Percentiles rank a stretch among this genome's conserved stretches.
Evolutionary conservation across 2,888 invertebrate genomes (phyloP).

Genomic region (Andrena trimmerana): DNA sequence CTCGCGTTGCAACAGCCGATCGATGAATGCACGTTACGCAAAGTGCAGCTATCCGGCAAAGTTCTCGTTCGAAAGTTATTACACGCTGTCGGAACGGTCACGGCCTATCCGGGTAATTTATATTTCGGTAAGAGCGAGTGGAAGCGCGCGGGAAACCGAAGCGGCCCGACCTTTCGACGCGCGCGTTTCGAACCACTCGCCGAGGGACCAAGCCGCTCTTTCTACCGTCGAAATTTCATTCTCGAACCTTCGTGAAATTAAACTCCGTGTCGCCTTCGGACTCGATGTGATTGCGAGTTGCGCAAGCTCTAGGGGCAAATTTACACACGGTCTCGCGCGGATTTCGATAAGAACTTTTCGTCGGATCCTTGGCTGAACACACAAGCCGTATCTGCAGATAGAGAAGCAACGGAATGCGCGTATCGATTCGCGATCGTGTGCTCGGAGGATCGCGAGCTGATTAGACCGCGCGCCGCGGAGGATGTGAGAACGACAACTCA

Average conservation of each 20-base stretch:
- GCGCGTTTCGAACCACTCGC: background rate
- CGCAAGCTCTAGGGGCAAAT: conserved; percentile 15
- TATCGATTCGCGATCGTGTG: conserved; percentile 31
- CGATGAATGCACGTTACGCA: conserved; percentile 29
- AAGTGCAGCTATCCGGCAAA: conserved; percentile 25
- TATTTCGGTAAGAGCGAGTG: conserved; percentile 5
- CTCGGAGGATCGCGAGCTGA: conserved; percentile 14
- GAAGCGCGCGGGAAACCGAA: background rate
- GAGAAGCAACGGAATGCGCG: conserved; percentile 23
- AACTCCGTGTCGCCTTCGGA: too few relatives aligned
- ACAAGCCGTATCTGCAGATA: conserved; percentile 43
- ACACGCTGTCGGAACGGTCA: conserved; percentile 21
- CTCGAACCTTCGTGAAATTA: too few relatives aligned
- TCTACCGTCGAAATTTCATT: background rate
- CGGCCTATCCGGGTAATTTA: conserved; percentile 13
- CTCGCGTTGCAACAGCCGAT: conserved; percentile 22
- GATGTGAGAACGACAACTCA: conserved; percentile 77
- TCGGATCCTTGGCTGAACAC: conserved; percentile 22
- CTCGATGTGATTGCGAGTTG: background rate
- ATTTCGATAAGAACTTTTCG: conserved; percentile 40
- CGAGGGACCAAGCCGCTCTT: background rate
- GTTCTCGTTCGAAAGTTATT: conserved; percentile 23
- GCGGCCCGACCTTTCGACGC: conserved; percentile 2
- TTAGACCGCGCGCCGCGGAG: conserved; percentile 22
- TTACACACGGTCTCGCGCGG: conserved; percentile 2